Base-by-base conservation (phyloP, 2,113 vertebrate genomes). In the Ammodytes dubius region DNA sequence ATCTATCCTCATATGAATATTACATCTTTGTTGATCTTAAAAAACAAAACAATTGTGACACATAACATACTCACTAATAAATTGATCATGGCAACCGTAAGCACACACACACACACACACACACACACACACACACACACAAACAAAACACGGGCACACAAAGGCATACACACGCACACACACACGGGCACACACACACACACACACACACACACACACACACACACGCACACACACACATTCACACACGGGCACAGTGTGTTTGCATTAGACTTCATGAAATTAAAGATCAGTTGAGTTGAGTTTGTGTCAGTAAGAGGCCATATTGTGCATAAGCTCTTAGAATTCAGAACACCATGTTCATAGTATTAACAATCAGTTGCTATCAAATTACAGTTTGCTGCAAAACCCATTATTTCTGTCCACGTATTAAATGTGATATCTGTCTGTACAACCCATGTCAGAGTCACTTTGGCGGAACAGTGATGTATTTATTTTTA, bases 401-500 rank as follows among this genome's bases (percentile, higher is more conserved):
- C 83, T 77, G 87, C 79, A 91, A 90, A 86, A 86, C 79, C 82
- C 79, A 89, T 94, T 92, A 92, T 90, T 89, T 90, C 84, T 79
- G n/a, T 86, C 85, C 74, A 82, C 68, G 70, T 82, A 89, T 87
- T 88, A 86, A 88, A 91, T 73, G 76, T 87, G 87, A 89, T 88
- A 77, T 89, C 81, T 85, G 90, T 81, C 89, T 85, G 86, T 88
- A 90, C 86, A 89, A 88, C 70, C 67, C 82, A 84, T 88, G 90
- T 93, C 89, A 85, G 80, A 91, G 75, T 89, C 83, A 89, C 84
- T 89, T 90, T 86, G 66, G 81, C 71, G 57, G 81, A 88, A 93
- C 87, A 83, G 82, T 86, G 84, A 91, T 91, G 77, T 87, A 85
- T 92, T 92, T 89, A 91, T 90, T 92, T 92, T 91, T 92, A 86